A percentile compares a stretch with the other conserved stretches of the same genome.
Conservation (phyloP, 2,113 vertebrate species). For the Eleginops maclovinus region DNA sequence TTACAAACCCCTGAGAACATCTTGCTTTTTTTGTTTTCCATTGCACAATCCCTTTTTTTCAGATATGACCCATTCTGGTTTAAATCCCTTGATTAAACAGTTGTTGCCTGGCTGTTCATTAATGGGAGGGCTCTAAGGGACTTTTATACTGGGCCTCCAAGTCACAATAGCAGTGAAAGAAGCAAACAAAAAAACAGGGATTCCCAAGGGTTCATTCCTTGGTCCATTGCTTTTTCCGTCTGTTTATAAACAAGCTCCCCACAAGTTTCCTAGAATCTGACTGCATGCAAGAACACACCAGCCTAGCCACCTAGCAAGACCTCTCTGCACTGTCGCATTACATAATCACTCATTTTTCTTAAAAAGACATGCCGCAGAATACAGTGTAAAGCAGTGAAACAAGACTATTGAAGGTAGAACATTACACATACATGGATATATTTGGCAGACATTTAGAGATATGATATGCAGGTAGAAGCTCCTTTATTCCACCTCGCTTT, state of each 20-base stretch:
- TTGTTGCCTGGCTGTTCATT: background rate
- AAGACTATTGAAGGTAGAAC: background rate
- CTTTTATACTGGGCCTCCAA: background rate
- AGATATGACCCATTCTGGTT: too few species aligned
- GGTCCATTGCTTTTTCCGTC: too few species aligned
- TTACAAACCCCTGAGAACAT: constrained; percentile 2
- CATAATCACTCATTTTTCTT: background rate
- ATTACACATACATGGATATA: background rate
- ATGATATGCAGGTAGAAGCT: constrained; percentile 7
- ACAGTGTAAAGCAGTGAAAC: background rate
- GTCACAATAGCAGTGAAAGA: background rate
- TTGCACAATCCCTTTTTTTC: too few species aligned
- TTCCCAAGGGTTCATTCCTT: too few species aligned
- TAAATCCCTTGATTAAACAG: too few species aligned
- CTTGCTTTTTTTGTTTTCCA: too few species aligned
- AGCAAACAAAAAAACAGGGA: background rate
- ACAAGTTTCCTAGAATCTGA: too few species aligned
- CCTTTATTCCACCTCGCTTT: constrained; percentile 11
- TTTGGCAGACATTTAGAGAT: background rate
- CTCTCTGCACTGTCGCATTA: too few species aligned
- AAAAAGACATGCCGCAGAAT: background rate
- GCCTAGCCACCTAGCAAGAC: too few species aligned
- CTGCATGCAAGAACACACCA: too few species aligned
- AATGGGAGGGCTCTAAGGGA: background rate
- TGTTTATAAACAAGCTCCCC: too few species aligned